These are phyloP conservation scores for Temnothorax rugatulus DNA, from an alignment of 2,888 invertebrate species.

Conservation along the genomic window DNA sequence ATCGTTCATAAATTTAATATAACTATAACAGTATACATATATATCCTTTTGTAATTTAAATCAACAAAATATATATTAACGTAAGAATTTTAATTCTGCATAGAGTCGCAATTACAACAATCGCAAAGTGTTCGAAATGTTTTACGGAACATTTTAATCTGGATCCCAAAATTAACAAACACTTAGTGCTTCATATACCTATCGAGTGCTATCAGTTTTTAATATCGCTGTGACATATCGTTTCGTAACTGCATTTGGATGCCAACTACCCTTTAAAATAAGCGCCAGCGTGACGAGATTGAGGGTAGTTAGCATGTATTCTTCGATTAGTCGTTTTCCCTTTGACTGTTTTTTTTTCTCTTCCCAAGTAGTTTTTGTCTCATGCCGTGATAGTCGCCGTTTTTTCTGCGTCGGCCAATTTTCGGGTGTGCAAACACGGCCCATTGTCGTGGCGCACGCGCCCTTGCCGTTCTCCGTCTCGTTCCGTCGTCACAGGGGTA, in stretches of 20 bases:
- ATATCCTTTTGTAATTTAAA: neutral
- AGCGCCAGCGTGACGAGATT: conserved; percentile 54
- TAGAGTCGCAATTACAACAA: neutral
- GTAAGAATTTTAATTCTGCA: neutral
- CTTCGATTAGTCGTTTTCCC: conserved; percentile 64
- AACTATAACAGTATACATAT: neutral
- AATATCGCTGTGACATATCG: neutral
- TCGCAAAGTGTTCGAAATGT: neutral
- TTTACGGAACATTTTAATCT: neutral
- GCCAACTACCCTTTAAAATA: conserved; percentile 43
- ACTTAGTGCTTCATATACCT: neutral
- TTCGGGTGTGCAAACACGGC: conserved; percentile 84
- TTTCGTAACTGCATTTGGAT: conserved; percentile 46
- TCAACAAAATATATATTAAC: neutral
- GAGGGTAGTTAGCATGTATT: conserved; percentile 70
- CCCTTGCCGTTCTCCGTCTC: conserved; percentile 66
- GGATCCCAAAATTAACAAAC: neutral
- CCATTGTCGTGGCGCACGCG: conserved; percentile 81
- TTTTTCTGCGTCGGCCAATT: conserved; percentile 81
- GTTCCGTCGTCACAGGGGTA: conserved; percentile 53
- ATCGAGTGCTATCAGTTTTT: neutral
- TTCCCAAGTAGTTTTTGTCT: conserved; percentile 53
- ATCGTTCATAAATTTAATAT: neutral
- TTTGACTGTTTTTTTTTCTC: conserved; percentile 53
- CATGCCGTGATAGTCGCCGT: conserved; percentile 66